Evolutionary conservation across 2,888 invertebrate species (phyloP), one percentile per base, ranked within the genome.

Genomic region (Polietes domitor): DNA sequence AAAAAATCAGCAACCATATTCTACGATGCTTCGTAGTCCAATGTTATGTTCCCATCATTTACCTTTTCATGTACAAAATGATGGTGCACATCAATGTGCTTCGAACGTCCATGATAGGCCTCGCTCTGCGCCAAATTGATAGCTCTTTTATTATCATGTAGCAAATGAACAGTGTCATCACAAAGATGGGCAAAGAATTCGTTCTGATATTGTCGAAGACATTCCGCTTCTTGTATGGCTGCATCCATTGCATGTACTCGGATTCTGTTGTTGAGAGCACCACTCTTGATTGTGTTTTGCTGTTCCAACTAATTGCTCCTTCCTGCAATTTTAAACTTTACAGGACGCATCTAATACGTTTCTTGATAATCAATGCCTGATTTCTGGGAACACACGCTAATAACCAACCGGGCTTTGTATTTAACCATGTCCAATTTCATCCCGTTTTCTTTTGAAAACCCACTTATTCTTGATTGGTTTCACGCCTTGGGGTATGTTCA

Each of bases 251-350:
- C 77, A 77, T 77, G 15, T 58, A 77, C 19, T 77, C 71, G 71
- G 71, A 41, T 58, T 77, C 70, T 1, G 58, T 71, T 41, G 68
- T 68, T 55, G 76, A 77, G 6, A 77, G 37, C 43, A n/a, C 58
- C 43, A 55, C 55, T 26, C 37, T 71, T 61, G 9, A 17, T 43
- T 26, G 32, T 28, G 77, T 50, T 32, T 82, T 85, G n/a, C 72
- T 83, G 2, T 32, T 58, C 84, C 86, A 86, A 71, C 77, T 81
- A 19, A 87, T 72, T 19, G 87, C 81, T 47, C 63, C 82, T 15
- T 61, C 28, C 5, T 32, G 17, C 15, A 77, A n/a, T n/a, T n/a
- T n/a, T n/a, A n/a, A n/a, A n/a, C n/a, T n/a, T n/a, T n/a, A n/a
- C n/a, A 28, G 41, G 43, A 61, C n/a, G 41, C 61, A 12, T 21